Evolutionary conservation across 2,113 vertebrate species (phyloP).

Genomic region (Cephalophus harveyi): DNA sequence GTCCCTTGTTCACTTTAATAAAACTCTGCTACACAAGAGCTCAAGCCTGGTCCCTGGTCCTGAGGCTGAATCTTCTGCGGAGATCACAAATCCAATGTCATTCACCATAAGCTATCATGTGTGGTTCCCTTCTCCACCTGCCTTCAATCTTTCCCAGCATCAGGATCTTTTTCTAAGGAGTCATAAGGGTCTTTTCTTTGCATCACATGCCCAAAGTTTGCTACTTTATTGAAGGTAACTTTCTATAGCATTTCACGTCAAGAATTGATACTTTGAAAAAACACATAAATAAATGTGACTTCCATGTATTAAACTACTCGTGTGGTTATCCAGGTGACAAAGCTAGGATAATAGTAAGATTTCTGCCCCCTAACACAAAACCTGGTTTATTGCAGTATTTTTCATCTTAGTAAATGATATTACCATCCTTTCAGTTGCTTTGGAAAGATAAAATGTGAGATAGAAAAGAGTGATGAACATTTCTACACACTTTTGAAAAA

Average conservation of each 20-base stretch:
- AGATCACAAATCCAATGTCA: background rate
- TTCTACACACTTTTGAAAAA: background rate
- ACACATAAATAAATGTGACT: background rate
- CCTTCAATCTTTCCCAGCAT: background rate
- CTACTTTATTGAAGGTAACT: background rate
- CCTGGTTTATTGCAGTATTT: background rate
- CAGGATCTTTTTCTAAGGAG: background rate
- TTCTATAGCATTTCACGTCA: background rate
- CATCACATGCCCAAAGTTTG: background rate
- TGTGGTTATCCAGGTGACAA: background rate
- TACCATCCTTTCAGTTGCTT: background rate
- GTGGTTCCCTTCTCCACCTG: background rate
- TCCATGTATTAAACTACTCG: background rate
- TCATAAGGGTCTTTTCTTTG: background rate
- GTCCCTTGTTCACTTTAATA: background rate
- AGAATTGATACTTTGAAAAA: background rate
- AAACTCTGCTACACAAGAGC: background rate
- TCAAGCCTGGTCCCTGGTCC: background rate
- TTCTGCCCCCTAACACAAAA: background rate
- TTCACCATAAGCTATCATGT: background rate
- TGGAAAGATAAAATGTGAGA: background rate
- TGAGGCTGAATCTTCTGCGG: background rate
- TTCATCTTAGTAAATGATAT: background rate
- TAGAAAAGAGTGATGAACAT: background rate
- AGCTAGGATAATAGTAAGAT: background rate